These are phyloP conservation scores for Sphaeramia orbicularis DNA, from an alignment of 2,797 vertebrate genomes.

Conservation along the genomic window DNA sequence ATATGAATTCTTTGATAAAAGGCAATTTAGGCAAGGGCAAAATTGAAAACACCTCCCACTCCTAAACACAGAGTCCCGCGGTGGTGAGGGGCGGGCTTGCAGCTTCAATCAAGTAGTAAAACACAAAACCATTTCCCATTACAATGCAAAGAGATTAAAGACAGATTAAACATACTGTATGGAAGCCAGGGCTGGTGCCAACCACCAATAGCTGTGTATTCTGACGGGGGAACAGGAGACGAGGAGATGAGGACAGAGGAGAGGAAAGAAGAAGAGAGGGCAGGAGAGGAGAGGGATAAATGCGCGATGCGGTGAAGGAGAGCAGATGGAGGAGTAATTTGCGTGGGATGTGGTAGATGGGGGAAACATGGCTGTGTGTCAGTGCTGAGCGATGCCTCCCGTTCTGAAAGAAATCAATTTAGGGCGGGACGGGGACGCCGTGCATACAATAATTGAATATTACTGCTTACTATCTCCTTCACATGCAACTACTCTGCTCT, in stretches of 20 bases:
- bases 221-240: slow-evolving; percentile 58
- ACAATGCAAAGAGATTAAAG: slow-evolving; percentile 86
- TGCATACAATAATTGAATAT: slow-evolving; percentile 90
- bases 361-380: slow-evolving; percentile 86
- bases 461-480: slow-evolving; percentile 84
- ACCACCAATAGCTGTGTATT: slow-evolving; percentile 77
- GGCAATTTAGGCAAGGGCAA: slow-evolving; percentile 62
- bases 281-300: slow-evolving; percentile 63
- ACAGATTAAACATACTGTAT: slow-evolving; percentile 80
- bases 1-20: slow-evolving; percentile 74
- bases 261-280: slow-evolving; percentile 50
- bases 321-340: slow-evolving; percentile 91
- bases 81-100: slow-evolving; percentile 66
- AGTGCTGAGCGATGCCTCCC: slow-evolving; percentile 86
- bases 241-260: slow-evolving; percentile 49
- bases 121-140: slow-evolving; percentile 89
- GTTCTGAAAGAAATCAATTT: slow-evolving; percentile 89
- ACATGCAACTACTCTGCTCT: slow-evolving; percentile 70
- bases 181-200: slow-evolving; percentile 72
- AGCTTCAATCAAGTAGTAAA: slow-evolving; percentile 84
- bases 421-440: slow-evolving; percentile 80
- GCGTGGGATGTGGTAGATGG: slow-evolving; percentile 87
- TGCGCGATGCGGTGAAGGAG: slow-evolving; percentile 68
- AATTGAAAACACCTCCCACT: slow-evolving; percentile 75
- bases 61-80: slow-evolving; percentile 59